Percentiles rank a stretch among this genome's conserved stretches.
Conservation (phyloP, 2,113 vertebrate species). For the Cranoglanis bouderius region DNA sequence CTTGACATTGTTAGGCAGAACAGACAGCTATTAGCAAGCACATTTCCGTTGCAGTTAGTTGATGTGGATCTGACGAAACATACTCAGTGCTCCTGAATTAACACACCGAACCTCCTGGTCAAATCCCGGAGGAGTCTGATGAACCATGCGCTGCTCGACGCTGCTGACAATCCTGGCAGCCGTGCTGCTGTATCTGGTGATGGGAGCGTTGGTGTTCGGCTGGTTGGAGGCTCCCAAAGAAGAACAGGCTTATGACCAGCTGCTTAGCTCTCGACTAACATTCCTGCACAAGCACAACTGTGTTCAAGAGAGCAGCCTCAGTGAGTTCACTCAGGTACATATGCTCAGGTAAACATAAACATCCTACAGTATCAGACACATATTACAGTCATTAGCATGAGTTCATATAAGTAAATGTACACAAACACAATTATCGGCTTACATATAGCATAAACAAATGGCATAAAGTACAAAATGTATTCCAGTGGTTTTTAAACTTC, state of each 20-base stretch:
- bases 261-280: slow-evolving; percentile 60
- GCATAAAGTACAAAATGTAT: neutral
- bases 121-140: slow-evolving; percentile 39
- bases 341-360: slow-evolving; percentile 8
- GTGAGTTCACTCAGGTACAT: slow-evolving; percentile 76
- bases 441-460: neutral
- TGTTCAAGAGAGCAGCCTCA: slow-evolving; percentile 70
- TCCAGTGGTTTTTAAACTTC: neutral
- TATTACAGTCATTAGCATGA: neutral
- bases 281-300: slow-evolving; percentile 79
- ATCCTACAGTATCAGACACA: neutral
- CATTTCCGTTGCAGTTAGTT: slow-evolving; percentile 33
- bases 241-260: slow-evolving; percentile 62
- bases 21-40: slow-evolving; percentile 1
- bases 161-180: slow-evolving; percentile 79
- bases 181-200: slow-evolving; percentile 84
- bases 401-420: neutral
- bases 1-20: slow-evolving; percentile 11
- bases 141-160: slow-evolving; percentile 81
- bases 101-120: slow-evolving; percentile 4
- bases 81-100: slow-evolving; percentile 19
- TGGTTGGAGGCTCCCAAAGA: slow-evolving; percentile 80
- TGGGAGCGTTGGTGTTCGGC: slow-evolving; percentile 84
- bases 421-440: neutral
- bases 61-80: slow-evolving; percentile 29